Conservation (phyloP, 2,797 vertebrate species). For the Melanotaenia trifasciata region DNA sequence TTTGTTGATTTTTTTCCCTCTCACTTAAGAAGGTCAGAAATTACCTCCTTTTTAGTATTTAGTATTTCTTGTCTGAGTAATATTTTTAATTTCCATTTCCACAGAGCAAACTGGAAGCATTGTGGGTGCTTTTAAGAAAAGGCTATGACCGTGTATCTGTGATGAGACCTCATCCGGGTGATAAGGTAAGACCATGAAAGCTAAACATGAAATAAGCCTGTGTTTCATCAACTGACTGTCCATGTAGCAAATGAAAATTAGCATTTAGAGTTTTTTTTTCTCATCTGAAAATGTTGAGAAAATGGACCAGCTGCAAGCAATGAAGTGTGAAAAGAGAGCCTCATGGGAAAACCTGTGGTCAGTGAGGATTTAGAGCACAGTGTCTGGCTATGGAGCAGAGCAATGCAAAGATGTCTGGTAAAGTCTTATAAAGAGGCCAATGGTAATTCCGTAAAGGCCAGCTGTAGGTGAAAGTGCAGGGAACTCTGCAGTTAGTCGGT, state of each 20-base stretch:
- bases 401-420: constrained; percentile 65
- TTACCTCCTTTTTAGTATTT: background rate
- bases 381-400: constrained; percentile 38
- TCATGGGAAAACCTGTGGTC: constrained; percentile 64
- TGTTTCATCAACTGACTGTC: constrained; percentile 16
- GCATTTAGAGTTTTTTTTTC: constrained; percentile 18
- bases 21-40: background rate
- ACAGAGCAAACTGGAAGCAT: constrained; percentile 93
- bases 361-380: constrained; percentile 55
- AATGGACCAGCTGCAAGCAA: constrained; percentile 70
- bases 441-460: constrained; percentile 51
- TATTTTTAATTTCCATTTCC: constrained; percentile 39
- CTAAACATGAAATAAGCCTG: background rate
- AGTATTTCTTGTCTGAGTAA: background rate
- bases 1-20: background rate
- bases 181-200: constrained; percentile 88
- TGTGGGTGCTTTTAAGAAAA: constrained; percentile 93
- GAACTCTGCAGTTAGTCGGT: constrained; percentile 53
- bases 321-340: constrained; percentile 61
- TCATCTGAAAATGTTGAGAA: constrained; percentile 45
- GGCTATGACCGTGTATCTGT: constrained; percentile 96
- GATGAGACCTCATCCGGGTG: constrained; percentile 96
- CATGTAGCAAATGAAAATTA: constrained; percentile 23
- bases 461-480: constrained; percentile 44
- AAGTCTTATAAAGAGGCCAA: constrained; percentile 63